Evolutionary conservation across 2,888 invertebrate genomes (phyloP), one percentile per base, ranked within the genome.

Genomic region (Drosophila cognata): DNA sequence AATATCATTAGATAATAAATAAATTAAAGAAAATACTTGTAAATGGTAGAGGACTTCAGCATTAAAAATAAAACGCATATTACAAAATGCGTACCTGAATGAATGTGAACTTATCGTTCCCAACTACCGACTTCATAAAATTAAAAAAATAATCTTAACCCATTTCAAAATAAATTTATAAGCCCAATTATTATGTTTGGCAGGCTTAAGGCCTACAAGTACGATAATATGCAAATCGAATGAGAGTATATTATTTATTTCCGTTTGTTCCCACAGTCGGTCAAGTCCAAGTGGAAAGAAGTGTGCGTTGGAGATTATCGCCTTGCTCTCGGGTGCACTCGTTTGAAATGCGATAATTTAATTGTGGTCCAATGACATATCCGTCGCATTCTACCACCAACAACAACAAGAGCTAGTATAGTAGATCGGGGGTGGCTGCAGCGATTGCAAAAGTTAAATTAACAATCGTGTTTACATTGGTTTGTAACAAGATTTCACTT

Each of bases 401-500:
- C 66, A 71, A 35, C 31, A 36, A 33, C 4, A 25, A 29, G 5
- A 50, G 29, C n/a, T 43, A 43, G 29, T 55, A 41, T 11, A 56
- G 52, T 35, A 25, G n/a, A 60, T 33, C 58, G 61, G 36, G 56
- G 60, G 46, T 71, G 53, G 66, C 71, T 80, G 58, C 79, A 67
- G 58, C 77, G 62, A 82, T 84, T 82, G 72, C 74, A 82, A 75
- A 91, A 84, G 89, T 89, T 89, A 91, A 92, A 90, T 91, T 91
- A 92, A 91, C 89, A 91, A 87, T 91, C 90, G 87, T 92, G 92
- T 93, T 92, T 91, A 92, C 91, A 92, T 91, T 92, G 90, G 90
- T 92, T 93, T 91, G 89, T 92, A 92, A 93, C 92, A 91, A 91
- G 92, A 92, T 93, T 93, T 91, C 90, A 92, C 93, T 93, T 92